phyloP scores from a whole-genome alignment of 1,140 invertebrate genomes.

The Papilio polyxenes region DNA sequence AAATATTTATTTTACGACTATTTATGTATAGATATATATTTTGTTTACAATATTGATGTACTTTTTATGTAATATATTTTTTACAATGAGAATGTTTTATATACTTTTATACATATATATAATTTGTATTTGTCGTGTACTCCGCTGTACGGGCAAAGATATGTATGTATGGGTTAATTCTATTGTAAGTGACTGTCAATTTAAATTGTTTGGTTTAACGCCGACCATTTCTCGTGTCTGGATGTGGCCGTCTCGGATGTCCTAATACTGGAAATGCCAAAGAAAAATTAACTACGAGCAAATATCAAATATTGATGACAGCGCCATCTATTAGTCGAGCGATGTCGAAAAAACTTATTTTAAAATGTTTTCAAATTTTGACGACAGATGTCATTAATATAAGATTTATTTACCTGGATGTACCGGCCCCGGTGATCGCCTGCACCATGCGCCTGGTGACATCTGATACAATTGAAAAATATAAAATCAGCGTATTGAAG shows the following conservation, averaged over 20 bases:
- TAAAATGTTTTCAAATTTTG: not conserved
- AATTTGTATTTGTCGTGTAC: not conserved
- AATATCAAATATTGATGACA: not conserved
- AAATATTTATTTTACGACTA: conserved; percentile 10
- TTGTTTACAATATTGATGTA: not conserved
- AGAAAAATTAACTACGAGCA: not conserved
- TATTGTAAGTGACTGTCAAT: not conserved
- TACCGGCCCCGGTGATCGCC: conserved; percentile 63
- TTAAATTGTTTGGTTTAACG: conserved; percentile 45
- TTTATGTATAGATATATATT: not conserved
- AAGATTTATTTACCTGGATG: conserved; percentile 56
- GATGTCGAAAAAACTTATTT: not conserved
- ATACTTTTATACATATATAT: not conserved
- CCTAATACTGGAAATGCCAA: conserved; percentile 57
- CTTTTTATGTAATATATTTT: not conserved
- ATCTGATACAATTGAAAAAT: conserved; percentile 50
- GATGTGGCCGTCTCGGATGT: conserved; percentile 58
- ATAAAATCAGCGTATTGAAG: not conserved
- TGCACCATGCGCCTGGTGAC: conserved; percentile 65
- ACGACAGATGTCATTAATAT: conserved; percentile 5
- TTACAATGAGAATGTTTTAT: not conserved
- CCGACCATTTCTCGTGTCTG: conserved; percentile 56
- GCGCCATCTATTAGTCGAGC: not conserved
- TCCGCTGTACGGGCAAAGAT: conserved; percentile 35
- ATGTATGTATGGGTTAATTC: conserved; percentile 28